These are phyloP conservation scores for Rhyacophila brunnea DNA, from an alignment of 1,140 invertebrate genomes.

Conservation along the genomic window DNA sequence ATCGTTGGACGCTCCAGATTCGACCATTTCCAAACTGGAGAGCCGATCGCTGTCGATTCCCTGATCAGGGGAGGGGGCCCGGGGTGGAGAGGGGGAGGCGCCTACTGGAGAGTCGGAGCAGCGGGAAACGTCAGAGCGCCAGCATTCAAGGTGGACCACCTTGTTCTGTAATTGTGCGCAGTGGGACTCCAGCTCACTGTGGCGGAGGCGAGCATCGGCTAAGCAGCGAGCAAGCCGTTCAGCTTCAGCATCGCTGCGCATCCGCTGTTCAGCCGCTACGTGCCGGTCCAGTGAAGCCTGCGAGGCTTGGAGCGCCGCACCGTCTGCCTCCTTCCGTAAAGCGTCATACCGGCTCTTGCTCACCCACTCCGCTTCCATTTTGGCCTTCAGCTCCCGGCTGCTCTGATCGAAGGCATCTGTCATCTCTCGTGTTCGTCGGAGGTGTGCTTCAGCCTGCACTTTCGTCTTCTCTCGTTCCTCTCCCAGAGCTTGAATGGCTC, in stretches of 20 bases:
- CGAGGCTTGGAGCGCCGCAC: constrained; percentile 51
- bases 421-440: background rate
- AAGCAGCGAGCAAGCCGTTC: constrained; percentile 46
- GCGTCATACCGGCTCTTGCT: constrained; percentile 19
- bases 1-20: background rate
- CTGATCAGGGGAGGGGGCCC: constrained; percentile 56
- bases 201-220: constrained; percentile 31
- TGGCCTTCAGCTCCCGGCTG: constrained; percentile 12
- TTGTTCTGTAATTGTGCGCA: constrained; percentile 9
- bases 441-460: too few relatives aligned
- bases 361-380: constrained; percentile 22
- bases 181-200: constrained; percentile 14
- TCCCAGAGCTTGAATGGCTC: background rate
- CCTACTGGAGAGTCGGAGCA: background rate
- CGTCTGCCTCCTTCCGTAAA: constrained; percentile 45
- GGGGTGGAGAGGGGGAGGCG: constrained; percentile 39
- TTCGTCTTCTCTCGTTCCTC: constrained; percentile 7
- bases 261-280: constrained; percentile 46
- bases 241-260: constrained; percentile 47
- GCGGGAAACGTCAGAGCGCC: constrained; percentile 6
- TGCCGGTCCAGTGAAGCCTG: constrained; percentile 50
- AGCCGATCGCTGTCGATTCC: constrained; percentile 60
- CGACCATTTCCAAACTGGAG: constrained; percentile 50
- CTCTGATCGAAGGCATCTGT: constrained; percentile 1
- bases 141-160: constrained; percentile 6